Evolutionary conservation across 2,113 vertebrate species (phyloP).

Genomic region (Nesoenas mayeri): DNA sequence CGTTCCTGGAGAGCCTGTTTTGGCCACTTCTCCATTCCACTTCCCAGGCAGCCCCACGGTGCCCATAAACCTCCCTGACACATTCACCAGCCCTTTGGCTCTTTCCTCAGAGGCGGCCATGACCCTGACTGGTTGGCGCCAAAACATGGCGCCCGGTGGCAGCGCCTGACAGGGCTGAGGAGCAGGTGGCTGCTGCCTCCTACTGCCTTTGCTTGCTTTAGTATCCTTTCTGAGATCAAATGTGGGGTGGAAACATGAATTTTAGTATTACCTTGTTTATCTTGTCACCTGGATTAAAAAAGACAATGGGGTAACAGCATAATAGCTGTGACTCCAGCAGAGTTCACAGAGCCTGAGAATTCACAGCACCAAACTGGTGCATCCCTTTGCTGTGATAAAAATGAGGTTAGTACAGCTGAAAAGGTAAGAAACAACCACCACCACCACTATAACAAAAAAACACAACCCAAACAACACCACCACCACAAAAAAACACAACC

Average conservation of each 20-base stretch:
- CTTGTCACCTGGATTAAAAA: too few species aligned
- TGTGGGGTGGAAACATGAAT: background rate
- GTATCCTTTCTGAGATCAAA: background rate
- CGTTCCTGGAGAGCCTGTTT: too few species aligned
- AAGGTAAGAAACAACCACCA: background rate
- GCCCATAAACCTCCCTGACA: too few species aligned
- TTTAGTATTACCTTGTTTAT: too few species aligned
- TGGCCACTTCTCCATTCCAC: accelerated
- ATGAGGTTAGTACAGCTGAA: background rate
- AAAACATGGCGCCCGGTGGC: background rate
- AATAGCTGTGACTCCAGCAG: background rate
- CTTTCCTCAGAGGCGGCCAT: background rate
- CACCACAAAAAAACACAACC: too few species aligned
- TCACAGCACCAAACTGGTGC: too few species aligned
- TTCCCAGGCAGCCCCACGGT: background rate
- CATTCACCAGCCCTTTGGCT: too few species aligned
- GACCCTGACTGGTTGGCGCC: accelerated
- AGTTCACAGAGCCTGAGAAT: background rate
- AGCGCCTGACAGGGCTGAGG: accelerated
- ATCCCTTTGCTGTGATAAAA: background rate
- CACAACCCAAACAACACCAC: too few species aligned
- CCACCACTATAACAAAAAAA: too few species aligned
- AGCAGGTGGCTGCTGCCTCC: accelerated
- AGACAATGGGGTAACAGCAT: too few species aligned
- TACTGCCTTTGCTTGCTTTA: accelerated